Evolutionary conservation across 2,797 vertebrate species (phyloP).

Genomic region (Cygnus olor): DNA sequence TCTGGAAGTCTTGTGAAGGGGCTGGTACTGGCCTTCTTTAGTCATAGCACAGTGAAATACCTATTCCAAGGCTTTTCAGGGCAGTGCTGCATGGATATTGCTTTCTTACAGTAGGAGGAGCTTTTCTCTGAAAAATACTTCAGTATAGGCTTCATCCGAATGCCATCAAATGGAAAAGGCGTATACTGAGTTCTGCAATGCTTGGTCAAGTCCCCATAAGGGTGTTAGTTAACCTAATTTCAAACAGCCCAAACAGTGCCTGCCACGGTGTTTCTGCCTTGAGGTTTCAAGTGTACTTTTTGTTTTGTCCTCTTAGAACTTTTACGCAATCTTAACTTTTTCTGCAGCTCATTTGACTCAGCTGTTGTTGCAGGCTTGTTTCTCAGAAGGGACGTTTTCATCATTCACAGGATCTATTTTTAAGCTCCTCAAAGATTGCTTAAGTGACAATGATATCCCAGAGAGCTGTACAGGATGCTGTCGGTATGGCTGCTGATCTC

Average conservation of each 20-base stretch:
- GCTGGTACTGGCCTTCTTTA: neutral
- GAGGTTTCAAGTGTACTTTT: neutral
- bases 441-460: neutral
- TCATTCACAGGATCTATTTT: conserved; percentile 28
- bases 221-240: neutral
- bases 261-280: neutral
- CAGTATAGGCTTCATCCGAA: neutral
- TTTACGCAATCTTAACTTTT: neutral
- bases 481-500: neutral
- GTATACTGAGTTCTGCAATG: neutral
- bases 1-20: neutral
- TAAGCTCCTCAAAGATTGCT: neutral
- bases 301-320: conserved; percentile 29
- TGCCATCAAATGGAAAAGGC: neutral
- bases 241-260: neutral
- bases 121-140: neutral
- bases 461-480: neutral
- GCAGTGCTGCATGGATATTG: neutral
- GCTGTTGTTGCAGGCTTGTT: conserved; percentile 21
- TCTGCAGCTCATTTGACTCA: conserved; percentile 12
- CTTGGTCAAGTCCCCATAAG: neutral
- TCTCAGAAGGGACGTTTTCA: neutral
- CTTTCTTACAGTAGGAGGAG: neutral
- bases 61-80: neutral
- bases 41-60: neutral